Evolutionary conservation across 2,888 invertebrate genomes (phyloP).

Genomic region (Pheosia tremula): DNA sequence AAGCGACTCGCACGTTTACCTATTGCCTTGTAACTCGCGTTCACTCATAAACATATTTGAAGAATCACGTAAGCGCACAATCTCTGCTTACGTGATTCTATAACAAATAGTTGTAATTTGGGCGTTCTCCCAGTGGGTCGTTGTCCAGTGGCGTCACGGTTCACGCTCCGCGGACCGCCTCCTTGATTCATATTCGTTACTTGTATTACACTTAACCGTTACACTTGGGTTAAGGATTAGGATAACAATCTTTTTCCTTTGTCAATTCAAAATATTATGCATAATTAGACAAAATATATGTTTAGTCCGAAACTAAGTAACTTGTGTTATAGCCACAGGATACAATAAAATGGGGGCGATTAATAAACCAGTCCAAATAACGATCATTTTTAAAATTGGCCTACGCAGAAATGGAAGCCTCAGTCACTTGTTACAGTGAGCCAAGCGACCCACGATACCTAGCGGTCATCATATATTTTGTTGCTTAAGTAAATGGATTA

Average conservation of each 20-base stretch:
- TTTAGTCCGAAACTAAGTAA: too few relatives aligned
- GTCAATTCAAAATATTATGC: neutral
- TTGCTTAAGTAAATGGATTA: too few relatives aligned
- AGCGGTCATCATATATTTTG: too few relatives aligned
- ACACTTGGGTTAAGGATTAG: neutral
- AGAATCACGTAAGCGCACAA: constrained; percentile 5
- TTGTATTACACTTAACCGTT: constrained; percentile 25
- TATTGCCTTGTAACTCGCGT: neutral
- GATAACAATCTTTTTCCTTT: neutral
- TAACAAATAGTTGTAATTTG: constrained; percentile 30
- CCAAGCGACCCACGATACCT: too few relatives aligned
- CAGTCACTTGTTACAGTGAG: too few relatives aligned
- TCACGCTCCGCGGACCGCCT: constrained; percentile 45
- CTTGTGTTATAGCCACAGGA: too few relatives aligned
- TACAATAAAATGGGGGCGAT: too few relatives aligned
- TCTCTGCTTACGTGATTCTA: neutral
- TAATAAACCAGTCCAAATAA: too few relatives aligned
- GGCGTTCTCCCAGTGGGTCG: constrained; percentile 48
- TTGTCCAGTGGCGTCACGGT: constrained; percentile 56
- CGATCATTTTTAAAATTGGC: too few relatives aligned
- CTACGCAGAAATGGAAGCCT: too few relatives aligned
- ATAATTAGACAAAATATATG: neutral
- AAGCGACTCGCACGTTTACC: neutral
- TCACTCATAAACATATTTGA: neutral
- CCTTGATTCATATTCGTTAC: constrained; percentile 40